Percentiles rank a stretch among this genome's conserved stretches.
phyloP scores from a whole-genome alignment of 1,140 invertebrate genomes.

The Conus betulinus region DNA sequence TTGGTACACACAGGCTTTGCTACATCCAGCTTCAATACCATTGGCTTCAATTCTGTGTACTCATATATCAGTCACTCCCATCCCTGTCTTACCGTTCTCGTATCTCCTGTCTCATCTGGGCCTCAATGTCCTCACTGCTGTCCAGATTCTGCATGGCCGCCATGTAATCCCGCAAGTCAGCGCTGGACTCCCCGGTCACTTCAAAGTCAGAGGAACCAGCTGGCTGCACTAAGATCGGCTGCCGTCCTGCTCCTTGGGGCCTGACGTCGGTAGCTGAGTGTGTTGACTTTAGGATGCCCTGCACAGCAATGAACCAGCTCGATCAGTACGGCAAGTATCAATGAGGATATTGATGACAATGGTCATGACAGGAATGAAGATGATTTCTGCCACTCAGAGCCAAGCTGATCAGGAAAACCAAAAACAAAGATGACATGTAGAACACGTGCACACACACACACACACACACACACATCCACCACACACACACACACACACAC shows the following conservation, averaged over 20 bases:
- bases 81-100: not conserved
- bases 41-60: too few relatives aligned
- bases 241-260: not conserved
- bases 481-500: too few relatives aligned
- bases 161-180: conserved; percentile 31
- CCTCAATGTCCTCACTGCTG: not conserved
- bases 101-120: not conserved
- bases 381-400: too few relatives aligned
- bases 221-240: not conserved
- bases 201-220: conserved; percentile 3
- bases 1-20: too few relatives aligned
- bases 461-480: too few relatives aligned
- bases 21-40: too few relatives aligned
- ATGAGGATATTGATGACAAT: too few relatives aligned
- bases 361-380: too few relatives aligned
- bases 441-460: too few relatives aligned
- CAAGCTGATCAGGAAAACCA: too few relatives aligned
- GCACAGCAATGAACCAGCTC: not conserved
- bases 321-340: too few relatives aligned
- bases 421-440: too few relatives aligned
- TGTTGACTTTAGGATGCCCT: conserved; percentile 48
- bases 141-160: conserved; percentile 25
- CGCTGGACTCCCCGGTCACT: conserved; percentile 30
- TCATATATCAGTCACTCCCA: not conserved
- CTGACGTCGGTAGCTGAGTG: not conserved